Percentiles rank a stretch among this genome's conserved stretches.
phyloP scores from a whole-genome alignment of 2,113 vertebrate genomes.

The Spea multiplicata region DNA sequence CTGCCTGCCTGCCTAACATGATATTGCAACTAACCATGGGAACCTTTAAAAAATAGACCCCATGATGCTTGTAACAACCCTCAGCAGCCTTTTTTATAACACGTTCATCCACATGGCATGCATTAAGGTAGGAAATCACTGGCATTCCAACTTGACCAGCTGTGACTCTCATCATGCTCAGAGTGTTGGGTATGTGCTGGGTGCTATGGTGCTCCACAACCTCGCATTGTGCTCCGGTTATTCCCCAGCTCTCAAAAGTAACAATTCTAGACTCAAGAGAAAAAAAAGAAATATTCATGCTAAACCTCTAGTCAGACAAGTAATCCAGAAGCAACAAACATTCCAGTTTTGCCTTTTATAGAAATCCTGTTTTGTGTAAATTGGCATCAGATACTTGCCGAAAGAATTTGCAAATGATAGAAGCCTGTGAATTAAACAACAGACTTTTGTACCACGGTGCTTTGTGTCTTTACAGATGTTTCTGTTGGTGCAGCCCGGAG shows the following conservation, averaged over 20 bases:
- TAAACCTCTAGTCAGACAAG: background rate
- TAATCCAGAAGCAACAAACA: slow-evolving; percentile 2
- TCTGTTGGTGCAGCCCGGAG: background rate
- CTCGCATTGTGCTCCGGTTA: too few species aligned
- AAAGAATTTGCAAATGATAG: background rate
- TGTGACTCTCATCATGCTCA: too few species aligned
- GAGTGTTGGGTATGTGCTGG: too few species aligned
- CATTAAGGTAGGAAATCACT: background rate
- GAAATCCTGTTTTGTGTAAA: background rate
- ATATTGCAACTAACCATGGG: background rate
- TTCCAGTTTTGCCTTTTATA: slow-evolving; percentile 18
- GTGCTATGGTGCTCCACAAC: too few species aligned
- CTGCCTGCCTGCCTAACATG: background rate
- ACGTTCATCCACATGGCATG: slow-evolving; percentile 8
- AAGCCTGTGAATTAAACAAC: slow-evolving; percentile 9
- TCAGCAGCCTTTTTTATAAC: background rate
- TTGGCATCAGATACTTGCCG: background rate
- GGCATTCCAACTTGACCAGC: too few species aligned
- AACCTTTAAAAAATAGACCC: background rate
- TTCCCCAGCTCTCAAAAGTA: background rate
- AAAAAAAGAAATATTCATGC: background rate
- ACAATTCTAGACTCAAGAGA: background rate
- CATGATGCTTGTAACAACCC: background rate
- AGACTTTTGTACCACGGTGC: background rate
- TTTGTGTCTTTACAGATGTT: background rate